Evolutionary conservation across 2,797 vertebrate species (phyloP).

Genomic region (Siniperca scherzeri): DNA sequence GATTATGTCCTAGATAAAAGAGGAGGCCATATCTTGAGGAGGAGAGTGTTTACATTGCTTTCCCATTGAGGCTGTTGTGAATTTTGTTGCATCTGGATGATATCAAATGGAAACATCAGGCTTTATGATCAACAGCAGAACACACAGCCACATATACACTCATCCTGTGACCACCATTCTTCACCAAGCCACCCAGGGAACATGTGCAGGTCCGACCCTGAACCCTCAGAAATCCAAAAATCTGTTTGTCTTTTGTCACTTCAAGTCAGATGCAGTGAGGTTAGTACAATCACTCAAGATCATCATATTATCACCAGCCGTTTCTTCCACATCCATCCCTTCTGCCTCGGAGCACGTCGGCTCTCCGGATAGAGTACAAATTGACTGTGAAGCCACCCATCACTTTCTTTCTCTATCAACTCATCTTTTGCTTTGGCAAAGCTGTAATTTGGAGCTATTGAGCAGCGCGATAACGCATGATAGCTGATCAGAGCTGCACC

Average conservation of each 20-base stretch:
- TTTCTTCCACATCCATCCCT: constrained; percentile 16
- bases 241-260: background rate
- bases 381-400: background rate
- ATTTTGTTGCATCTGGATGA: constrained; percentile 41
- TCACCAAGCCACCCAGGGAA: constrained; percentile 1
- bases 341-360: background rate
- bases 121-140: constrained; percentile 22
- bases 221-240: background rate
- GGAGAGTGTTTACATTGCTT: constrained; percentile 25
- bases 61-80: constrained; percentile 21
- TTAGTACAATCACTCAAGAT: background rate
- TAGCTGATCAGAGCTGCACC: background rate
- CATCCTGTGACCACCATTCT: background rate
- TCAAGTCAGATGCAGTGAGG: background rate
- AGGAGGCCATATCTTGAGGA: constrained; percentile 16
- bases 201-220: background rate
- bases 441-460: constrained; percentile 5
- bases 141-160: constrained; percentile 20
- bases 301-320: background rate
- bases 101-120: constrained; percentile 33
- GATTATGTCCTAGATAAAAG: constrained; percentile 8
- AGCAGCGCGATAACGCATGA: constrained; percentile 4
- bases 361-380: background rate
- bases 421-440: constrained; percentile 12
- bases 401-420: constrained; percentile 3